A percentile compares a stretch with the other conserved stretches of the same genome.
These are phyloP conservation scores for Crenuchus spilurus DNA, from an alignment of 2,797 vertebrate species.

Conservation along the genomic window DNA sequence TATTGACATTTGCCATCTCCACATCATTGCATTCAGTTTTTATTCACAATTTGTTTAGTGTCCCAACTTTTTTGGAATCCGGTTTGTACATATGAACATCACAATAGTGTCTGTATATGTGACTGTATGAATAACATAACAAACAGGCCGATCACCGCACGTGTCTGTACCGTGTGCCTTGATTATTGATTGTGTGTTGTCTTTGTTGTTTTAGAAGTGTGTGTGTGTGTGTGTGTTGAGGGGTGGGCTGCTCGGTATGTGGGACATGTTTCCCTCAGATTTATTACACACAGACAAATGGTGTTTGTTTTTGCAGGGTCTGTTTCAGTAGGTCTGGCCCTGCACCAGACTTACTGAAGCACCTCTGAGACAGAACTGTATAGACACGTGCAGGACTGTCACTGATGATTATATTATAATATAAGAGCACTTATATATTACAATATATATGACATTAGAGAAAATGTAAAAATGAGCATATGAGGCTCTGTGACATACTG, in stretches of 20 bases:
- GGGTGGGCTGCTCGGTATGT: conserved; percentile 28
- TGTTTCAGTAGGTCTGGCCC: conserved; percentile 41
- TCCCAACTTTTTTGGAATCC: too few species aligned
- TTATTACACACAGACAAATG: conserved; percentile 56
- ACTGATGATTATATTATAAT: too few species aligned
- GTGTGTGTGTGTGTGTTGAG: neutral
- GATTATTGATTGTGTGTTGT: conserved; percentile 40
- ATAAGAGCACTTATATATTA: too few species aligned
- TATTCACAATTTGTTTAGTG: too few species aligned
- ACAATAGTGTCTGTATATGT: too few species aligned
- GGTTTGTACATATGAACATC: too few species aligned
- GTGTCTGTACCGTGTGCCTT: neutral
- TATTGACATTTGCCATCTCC: too few species aligned
- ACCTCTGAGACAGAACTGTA: conserved; percentile 27
- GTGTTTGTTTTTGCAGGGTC: conserved; percentile 52
- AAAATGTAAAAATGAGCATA: too few species aligned
- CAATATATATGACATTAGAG: too few species aligned
- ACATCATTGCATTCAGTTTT: too few species aligned
- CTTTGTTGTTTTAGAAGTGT: conserved; percentile 37
- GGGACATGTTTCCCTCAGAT: conserved; percentile 43
- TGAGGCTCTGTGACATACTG: too few species aligned
- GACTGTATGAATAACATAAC: conserved; percentile 23
- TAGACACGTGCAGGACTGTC: conserved; percentile 5
- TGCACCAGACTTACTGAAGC: conserved; percentile 36
- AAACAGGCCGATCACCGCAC: neutral